phyloP scores from a whole-genome alignment of 2,888 invertebrate species.

The Caenorhabditis sinica region DNA sequence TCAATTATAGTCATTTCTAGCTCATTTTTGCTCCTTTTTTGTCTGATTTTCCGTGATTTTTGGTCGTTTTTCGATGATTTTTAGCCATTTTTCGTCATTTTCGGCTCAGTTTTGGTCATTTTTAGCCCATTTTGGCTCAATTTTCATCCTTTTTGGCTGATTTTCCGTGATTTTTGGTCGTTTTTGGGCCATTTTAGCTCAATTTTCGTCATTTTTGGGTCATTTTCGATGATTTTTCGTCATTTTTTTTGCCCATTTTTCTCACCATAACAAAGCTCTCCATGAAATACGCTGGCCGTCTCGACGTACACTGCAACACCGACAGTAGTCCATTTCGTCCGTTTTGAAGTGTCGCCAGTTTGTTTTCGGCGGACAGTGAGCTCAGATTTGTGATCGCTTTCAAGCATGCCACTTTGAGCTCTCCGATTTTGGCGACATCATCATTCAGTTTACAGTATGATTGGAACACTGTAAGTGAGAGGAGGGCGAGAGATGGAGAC shows the following conservation, averaged over 20 bases:
- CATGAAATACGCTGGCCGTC: slow-evolving; percentile 53
- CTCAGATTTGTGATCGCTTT: slow-evolving; percentile 55
- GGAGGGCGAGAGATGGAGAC: slow-evolving; percentile 16
- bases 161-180: too few relatives aligned
- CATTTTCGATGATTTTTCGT: too few relatives aligned
- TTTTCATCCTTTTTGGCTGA: too few relatives aligned
- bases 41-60: too few relatives aligned
- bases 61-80: too few relatives aligned
- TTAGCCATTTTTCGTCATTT: too few relatives aligned
- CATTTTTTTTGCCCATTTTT: neutral
- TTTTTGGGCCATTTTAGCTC: too few relatives aligned
- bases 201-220: too few relatives aligned
- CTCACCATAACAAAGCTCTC: slow-evolving; percentile 60
- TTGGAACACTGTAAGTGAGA: slow-evolving; percentile 18
- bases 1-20: too few relatives aligned
- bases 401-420: slow-evolving; percentile 56
- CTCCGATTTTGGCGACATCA: slow-evolving; percentile 27
- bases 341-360: slow-evolving; percentile 46
- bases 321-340: slow-evolving; percentile 61
- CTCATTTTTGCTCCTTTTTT: too few relatives aligned
- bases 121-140: too few relatives aligned
- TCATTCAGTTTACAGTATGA: slow-evolving; percentile 33
- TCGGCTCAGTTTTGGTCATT: too few relatives aligned
- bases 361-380: slow-evolving; percentile 21
- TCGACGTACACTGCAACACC: slow-evolving; percentile 66